Base-by-base conservation (phyloP, 2,797 vertebrate genomes). In the Pelodytes ibericus region DNA sequence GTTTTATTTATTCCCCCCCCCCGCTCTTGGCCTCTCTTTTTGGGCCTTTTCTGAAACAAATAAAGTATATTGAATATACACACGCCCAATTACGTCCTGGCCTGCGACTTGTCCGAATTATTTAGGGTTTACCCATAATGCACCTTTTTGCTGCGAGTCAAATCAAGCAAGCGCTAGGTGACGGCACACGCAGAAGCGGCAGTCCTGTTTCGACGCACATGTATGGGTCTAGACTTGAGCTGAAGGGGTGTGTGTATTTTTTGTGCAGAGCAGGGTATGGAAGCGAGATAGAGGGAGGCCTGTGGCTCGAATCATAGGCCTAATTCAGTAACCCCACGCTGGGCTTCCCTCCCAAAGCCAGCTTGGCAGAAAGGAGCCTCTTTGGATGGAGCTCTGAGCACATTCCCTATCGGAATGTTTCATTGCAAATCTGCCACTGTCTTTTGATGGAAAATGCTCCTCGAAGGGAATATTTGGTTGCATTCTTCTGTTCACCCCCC, bases 381-480 rank as follows among this genome's bases (percentile, higher is more conserved):
- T 33, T 36, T 6, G 16, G 31, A 31, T 73, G 71, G n/a, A 24
- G 61, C 18, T 53, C 72, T 16, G 30, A 65, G 44, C 31, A 15
- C 26, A 29, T 26, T n/a, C 25, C 13, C 3, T 44, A 47, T 25
- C 31, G 64, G 56, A 75, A 74, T 30, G 64, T 68, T 60, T 60
- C 22, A 25, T 36, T 60, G 36, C 36, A 59, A 26, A 60, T 59
- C 39, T 61, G 73, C 39, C 59, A 33, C 20, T 4, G 39, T 51
- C 9, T 36, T 59, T 67, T 56, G 70, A 70, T 75, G 74, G 74
- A 75, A 62, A 62, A 51, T 75, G 66, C 70, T 69, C 66, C 74
- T 75, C 41, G 57, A 69, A 70, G 65, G 74, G 74, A n/a, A 62
- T 70, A 75, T 75, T 75, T 75, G 65, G 74, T 75, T 70, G 65